Conservation (phyloP, 53 echinoderm and acorn worm species). For the Echinometra lucunter region DNA sequence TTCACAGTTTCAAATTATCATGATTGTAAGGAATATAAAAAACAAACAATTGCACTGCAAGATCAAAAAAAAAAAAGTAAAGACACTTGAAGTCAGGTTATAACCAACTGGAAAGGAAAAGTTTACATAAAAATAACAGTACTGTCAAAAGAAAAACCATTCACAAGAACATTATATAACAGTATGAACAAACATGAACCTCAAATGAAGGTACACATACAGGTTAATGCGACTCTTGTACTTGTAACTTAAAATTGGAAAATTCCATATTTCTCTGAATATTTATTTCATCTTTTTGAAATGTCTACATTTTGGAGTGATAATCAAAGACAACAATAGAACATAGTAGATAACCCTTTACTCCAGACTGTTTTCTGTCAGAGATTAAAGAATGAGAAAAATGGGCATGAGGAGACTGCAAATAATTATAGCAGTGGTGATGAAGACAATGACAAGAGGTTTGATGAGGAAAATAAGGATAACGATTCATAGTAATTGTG, state of each 20-base stretch:
- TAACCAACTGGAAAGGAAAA: not conserved
- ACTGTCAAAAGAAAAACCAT: not conserved
- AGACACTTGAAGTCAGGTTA: not conserved
- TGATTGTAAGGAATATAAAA: not conserved
- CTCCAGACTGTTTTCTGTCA: too few species aligned
- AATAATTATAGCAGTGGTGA: too few species aligned
- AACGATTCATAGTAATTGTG: too few species aligned
- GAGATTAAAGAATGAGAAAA: too few species aligned
- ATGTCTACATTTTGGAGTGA: too few species aligned
- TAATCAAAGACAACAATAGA: too few species aligned
- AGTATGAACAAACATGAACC: not conserved
- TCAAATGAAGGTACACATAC: not conserved
- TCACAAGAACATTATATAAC: not conserved
- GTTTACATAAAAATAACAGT: not conserved
- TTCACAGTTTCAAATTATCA: not conserved
- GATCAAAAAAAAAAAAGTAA: not conserved
- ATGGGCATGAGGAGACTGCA: too few species aligned
- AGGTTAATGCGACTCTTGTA: too few species aligned
- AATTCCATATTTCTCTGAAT: not conserved
- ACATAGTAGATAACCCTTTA: too few species aligned
- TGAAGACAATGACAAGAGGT: too few species aligned
- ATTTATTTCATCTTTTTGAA: not conserved
- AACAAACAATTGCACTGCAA: slow-evolving; percentile 21
- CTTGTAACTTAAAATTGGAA: not conserved
- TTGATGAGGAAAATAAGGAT: not conserved